Conservation (phyloP, 1,140 invertebrate genomes). For the Pseudomyrmex dendroicus region DNA sequence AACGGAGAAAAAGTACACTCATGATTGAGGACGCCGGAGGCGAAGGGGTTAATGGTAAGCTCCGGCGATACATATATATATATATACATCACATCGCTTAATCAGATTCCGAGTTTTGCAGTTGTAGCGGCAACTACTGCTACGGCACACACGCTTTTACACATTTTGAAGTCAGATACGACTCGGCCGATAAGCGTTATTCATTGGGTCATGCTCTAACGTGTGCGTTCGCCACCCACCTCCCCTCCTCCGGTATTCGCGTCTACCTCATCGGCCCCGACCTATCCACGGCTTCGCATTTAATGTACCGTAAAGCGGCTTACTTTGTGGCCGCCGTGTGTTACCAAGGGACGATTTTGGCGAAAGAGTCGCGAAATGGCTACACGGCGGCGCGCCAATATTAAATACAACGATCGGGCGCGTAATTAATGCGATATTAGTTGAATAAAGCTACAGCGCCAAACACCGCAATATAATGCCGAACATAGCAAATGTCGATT, state of each 20-base stretch:
- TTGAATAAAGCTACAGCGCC: background rate
- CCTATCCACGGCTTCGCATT: conserved; percentile 40
- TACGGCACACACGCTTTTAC: conserved; percentile 50
- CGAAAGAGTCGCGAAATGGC: conserved; percentile 43
- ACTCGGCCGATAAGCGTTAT: conserved; percentile 66
- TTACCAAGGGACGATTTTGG: conserved; percentile 30
- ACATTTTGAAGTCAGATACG: conserved; percentile 50
- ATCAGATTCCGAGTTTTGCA: conserved; percentile 62
- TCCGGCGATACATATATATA: conserved; percentile 24
- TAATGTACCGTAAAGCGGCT: conserved; percentile 50
- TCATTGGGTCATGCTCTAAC: conserved; percentile 64
- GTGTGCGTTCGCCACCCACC: background rate
- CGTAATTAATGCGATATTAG: conserved; percentile 21
- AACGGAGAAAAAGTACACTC: conserved; percentile 32
- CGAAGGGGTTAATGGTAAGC: conserved; percentile 61
- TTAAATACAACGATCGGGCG: conserved; percentile 20
- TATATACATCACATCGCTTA: conserved; percentile 28
- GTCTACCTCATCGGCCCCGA: conserved; percentile 38
- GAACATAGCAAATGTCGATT: conserved; percentile 12
- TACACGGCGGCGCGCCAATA: background rate
- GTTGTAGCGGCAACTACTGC: conserved; percentile 46
- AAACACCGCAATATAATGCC: background rate
- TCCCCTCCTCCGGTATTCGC: conserved; percentile 26
- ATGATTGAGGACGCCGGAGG: conserved; percentile 27
- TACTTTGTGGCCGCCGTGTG: conserved; percentile 38